Evolutionary conservation across 2,888 invertebrate genomes (phyloP), one percentile per base, ranked within the genome.

Genomic region (Cistogaster globosa): DNA sequence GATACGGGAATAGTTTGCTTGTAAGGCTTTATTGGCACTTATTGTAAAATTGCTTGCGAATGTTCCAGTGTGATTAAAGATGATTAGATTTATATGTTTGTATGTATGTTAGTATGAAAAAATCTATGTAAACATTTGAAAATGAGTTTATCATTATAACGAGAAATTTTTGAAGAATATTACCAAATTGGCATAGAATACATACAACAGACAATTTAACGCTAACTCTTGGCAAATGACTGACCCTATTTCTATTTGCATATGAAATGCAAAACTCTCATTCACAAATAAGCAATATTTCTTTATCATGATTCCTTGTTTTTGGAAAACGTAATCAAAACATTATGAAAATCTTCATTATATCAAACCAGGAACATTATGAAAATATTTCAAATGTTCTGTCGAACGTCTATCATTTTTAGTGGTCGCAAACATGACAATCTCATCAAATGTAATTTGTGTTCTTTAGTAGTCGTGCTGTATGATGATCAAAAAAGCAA

Each of bases 21-120:
- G 65, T 82, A 69, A 85, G 53, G 72, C 60, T 82, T 74, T 78
- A 85, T 82, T 78, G 78, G 65, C 85, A 78, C 75, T 85, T 75
- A 85, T 85, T 81, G 74, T 82, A 58, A 76, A 71, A 42, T 58
- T 65, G 42, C 42, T 38, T 45, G 36, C 51, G 14, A 20, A 7
- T 26, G 20, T 62, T 18, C 20, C 20, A 22, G 42, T 20, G 14
- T 53, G n/a, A 26, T 18, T 20, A 63, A 8, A 63, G 45, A 78
- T 69, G 32, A 69, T 45, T 55, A n/a, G 18, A 53, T 68, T 58
- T 68, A 1, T 32, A 60, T 75, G 63, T 55, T 16, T 60, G 32
- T 67, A 11, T 62, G 60, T 72, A 53, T 80, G 74, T 53, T 68
- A 65, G 71, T 60, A 62, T 16, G 32, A 4, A 32, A 7, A 32